These are phyloP conservation scores for Heterocephalus glaber DNA, from an alignment of 2,113 vertebrate genomes.

Conservation along the genomic window DNA sequence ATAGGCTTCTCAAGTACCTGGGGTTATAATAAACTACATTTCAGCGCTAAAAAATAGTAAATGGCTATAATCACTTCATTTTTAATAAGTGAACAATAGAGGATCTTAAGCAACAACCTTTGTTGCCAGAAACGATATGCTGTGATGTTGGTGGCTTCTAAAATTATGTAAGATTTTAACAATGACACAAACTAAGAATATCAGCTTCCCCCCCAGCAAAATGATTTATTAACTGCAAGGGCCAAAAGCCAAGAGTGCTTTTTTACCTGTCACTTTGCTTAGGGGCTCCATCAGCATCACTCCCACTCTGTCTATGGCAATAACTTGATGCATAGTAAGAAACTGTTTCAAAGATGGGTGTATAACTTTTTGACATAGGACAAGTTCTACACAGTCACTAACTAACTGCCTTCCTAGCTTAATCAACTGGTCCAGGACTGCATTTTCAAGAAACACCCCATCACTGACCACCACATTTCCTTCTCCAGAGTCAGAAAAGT, in stretches of 20 bases:
- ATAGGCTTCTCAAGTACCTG: slow-evolving; percentile 6
- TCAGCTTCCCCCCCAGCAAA: background rate
- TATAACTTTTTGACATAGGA: slow-evolving; percentile 95
- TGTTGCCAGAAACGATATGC: slow-evolving; percentile 25
- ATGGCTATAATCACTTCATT: background rate
- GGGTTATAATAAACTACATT: background rate
- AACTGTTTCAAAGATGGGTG: slow-evolving; percentile 94
- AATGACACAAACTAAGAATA: slow-evolving; percentile 13
- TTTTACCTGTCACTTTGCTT: slow-evolving; percentile 91
- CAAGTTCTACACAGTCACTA: slow-evolving; percentile 87
- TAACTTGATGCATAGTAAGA: slow-evolving; percentile 84
- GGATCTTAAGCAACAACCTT: background rate
- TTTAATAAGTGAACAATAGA: slow-evolving; percentile 4
- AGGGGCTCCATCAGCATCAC: slow-evolving; percentile 90
- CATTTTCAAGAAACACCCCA: slow-evolving; percentile 85
- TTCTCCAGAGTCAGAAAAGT: slow-evolving; percentile 86
- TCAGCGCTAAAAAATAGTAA: slow-evolving; percentile 23
- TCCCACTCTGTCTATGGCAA: slow-evolving; percentile 92
- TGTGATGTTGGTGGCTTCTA: background rate
- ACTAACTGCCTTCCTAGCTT: slow-evolving; percentile 87
- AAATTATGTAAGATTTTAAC: slow-evolving; percentile 28
- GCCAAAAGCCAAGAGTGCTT: background rate
- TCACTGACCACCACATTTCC: slow-evolving; percentile 84
- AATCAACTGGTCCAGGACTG: slow-evolving; percentile 89
- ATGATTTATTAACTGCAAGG: slow-evolving; percentile 8